Evolutionary conservation across 2,797 vertebrate genomes (phyloP).

Genomic region (Sylvia borin): DNA sequence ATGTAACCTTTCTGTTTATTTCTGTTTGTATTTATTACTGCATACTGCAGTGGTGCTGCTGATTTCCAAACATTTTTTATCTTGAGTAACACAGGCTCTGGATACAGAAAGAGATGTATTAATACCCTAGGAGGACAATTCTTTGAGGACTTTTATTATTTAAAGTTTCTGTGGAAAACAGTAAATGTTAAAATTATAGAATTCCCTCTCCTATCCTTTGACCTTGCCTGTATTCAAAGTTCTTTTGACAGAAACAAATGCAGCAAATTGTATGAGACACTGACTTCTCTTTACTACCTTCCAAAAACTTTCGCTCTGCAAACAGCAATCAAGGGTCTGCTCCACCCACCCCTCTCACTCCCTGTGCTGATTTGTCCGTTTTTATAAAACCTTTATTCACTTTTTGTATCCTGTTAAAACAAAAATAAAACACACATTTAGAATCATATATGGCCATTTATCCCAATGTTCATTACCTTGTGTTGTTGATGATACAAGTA

Average conservation of each 20-base stretch:
- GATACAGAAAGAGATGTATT: background rate
- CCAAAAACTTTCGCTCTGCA: background rate
- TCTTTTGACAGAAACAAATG: background rate
- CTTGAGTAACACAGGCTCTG: background rate
- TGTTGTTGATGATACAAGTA: background rate
- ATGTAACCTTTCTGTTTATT: background rate
- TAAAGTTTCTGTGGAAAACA: background rate
- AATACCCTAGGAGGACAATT: background rate
- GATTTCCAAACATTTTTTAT: background rate
- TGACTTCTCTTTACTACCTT: background rate
- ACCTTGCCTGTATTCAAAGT: background rate
- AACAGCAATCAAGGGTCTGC: background rate
- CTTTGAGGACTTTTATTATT: background rate
- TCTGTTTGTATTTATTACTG: background rate
- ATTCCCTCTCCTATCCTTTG: background rate
- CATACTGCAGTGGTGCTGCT: background rate
- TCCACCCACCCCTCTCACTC: accelerated
- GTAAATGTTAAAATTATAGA: background rate
- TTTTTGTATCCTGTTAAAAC: background rate
- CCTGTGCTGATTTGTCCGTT: background rate
- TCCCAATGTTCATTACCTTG: background rate
- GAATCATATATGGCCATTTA: background rate
- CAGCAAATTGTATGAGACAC: background rate
- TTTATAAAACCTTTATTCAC: background rate
- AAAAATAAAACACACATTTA: background rate